A percentile compares a stretch with the other conserved stretches of the same genome.
Evolutionary conservation across 2,797 vertebrate species (phyloP).

Genomic region (Acanthornis magna): DNA sequence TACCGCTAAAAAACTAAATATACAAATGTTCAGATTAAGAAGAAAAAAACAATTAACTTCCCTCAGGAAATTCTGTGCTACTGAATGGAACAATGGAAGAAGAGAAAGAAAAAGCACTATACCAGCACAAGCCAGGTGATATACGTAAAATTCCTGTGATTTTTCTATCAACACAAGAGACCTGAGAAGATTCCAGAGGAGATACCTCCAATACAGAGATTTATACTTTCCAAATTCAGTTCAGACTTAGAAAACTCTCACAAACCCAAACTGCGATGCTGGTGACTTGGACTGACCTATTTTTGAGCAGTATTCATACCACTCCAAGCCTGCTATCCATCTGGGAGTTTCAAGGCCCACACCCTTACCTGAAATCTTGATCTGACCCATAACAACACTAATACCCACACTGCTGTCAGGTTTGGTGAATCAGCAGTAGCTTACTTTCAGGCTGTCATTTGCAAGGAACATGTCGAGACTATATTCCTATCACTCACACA

Average conservation of each 20-base stretch:
- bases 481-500: not conserved
- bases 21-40: not conserved
- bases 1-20: not conserved
- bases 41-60: not conserved
- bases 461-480: not conserved
- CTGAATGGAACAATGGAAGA: not conserved
- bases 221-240: not conserved
- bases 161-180: not conserved
- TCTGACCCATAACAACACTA: not conserved
- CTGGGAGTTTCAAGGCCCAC: not conserved
- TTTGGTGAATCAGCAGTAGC: not conserved
- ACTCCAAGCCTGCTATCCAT: not conserved
- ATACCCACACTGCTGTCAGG: not conserved
- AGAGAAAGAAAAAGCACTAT: not conserved
- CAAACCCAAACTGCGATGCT: not conserved
- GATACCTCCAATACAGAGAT: not conserved
- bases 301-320: not conserved
- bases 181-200: not conserved
- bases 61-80: not conserved
- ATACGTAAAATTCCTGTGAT: not conserved
- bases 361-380: not conserved
- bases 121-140: not conserved
- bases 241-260: not conserved
- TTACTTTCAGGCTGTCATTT: fast-evolving
- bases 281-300: fast-evolving